phyloP scores from a whole-genome alignment of 2,888 invertebrate genomes.

The Synanthedon myopaeformis region DNA sequence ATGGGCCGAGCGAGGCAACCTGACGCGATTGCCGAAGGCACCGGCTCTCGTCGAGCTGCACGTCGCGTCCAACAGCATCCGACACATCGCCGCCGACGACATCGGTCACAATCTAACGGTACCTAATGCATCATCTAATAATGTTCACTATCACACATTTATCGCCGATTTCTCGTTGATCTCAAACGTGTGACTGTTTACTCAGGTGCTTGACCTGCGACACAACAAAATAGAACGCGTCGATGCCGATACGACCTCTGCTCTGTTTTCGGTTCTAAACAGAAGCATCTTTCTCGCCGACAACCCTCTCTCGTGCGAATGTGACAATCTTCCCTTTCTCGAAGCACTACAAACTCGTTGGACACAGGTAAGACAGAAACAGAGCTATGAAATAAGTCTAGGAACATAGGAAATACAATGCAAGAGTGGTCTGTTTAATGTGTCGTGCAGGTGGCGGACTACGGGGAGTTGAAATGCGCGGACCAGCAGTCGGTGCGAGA shows the following conservation, averaged over 20 bases:
- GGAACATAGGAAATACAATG: too few relatives aligned
- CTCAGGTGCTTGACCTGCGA: neutral
- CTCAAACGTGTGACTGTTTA: neutral
- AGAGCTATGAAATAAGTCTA: too few relatives aligned
- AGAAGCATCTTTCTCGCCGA: slow-evolving; percentile 10
- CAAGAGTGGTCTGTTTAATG: neutral
- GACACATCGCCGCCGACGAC: neutral
- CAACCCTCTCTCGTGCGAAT: slow-evolving; percentile 19
- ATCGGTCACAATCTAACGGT: neutral
- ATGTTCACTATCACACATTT: too few relatives aligned
- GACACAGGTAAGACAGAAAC: neutral
- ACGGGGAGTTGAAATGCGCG: slow-evolving; percentile 8
- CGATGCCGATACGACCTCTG: neutral
- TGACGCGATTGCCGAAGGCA: neutral
- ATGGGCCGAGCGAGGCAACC: neutral
- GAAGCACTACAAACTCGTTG: neutral
- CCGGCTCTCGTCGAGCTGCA: neutral
- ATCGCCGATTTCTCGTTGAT: too few relatives aligned
- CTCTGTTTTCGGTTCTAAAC: neutral
- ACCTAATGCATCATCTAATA: neutral
- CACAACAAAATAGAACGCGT: neutral
- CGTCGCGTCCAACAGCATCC: neutral
- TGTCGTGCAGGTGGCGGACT: slow-evolving; percentile 1
- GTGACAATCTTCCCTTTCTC: slow-evolving; percentile 4
- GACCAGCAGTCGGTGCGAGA: slow-evolving; percentile 11